phyloP scores from a whole-genome alignment of 2,797 vertebrate species.

The Erethizon dorsatum region DNA sequence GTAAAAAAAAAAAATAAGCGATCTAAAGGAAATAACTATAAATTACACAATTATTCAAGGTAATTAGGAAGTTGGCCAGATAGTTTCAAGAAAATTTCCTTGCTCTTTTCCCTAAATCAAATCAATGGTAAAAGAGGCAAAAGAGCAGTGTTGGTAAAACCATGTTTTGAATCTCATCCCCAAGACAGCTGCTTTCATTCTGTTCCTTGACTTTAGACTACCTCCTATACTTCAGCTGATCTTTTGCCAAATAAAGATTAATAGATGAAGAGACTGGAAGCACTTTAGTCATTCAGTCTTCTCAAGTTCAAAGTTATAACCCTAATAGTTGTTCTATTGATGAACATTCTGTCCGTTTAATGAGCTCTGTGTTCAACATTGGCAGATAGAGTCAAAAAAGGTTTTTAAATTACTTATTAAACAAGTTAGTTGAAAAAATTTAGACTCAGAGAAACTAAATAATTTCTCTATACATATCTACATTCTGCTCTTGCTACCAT shows the following conservation, averaged over 20 bases:
- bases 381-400: not conserved
- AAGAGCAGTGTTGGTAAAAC: not conserved
- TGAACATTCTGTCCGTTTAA: not conserved
- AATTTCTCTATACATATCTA: not conserved
- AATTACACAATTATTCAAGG: not conserved
- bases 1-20: not conserved
- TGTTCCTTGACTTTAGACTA: not conserved
- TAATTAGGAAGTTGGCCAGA: not conserved
- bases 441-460: not conserved
- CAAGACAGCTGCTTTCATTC: not conserved
- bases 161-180: not conserved
- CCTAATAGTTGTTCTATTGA: not conserved
- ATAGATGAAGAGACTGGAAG: not conserved
- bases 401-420: not conserved
- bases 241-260: not conserved
- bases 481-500: not conserved
- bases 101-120: not conserved
- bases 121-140: not conserved
- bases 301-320: not conserved
- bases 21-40: not conserved
- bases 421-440: not conserved
- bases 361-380: not conserved
- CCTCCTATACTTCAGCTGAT: rapidly evolving
- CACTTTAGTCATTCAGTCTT: not conserved
- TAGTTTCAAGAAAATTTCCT: not conserved